Evolutionary conservation across 2,888 invertebrate species (phyloP), one percentile per base, ranked within the genome.

Genomic region (Hypolimnas misippus): DNA sequence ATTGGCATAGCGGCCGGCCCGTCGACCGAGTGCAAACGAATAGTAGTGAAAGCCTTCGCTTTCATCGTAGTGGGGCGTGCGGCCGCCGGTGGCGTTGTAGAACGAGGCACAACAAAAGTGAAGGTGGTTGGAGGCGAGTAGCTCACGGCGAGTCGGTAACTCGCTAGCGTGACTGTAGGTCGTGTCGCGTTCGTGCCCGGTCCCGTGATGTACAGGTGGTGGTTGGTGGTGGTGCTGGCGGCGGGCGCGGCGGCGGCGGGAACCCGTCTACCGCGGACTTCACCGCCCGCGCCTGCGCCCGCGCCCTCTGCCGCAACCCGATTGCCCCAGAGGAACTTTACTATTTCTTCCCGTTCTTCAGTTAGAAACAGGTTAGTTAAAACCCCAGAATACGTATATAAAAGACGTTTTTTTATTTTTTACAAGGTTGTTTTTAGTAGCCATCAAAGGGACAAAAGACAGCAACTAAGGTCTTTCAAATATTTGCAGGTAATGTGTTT

Each of bases 251-350:
- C 81, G 77, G 89, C 89, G 75, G 89, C 86, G 72, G 89, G 87
- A 67, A 81, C 85, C 70, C 86, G 89, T 76, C 76, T 87, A 80
- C 88, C 89, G 74, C 84, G 88, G 70, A 89, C 87, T 75, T 88
- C 84, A 71, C 83, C 79, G 76, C 81, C 84, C 74, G 83, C 94
- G 70, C 93, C 94, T 78, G 93, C 94, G 71, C 93, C 84, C 86
- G 71, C 94, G 56, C 86, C 94, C 68, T 92, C 94, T 63, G 92
- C 93, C 77, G 93, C 93, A 70, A 93, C 86, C 88, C 81, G 85
- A 29, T 81, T 87, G 53, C 88, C 87, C 63, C 87, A 81, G 68
- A 85, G 90, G 81, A 90, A 91, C 73, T 83, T 89, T 73, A 89
- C 91, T 76, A 88, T 91, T 60, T 83, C 92, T 49, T 81, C 87